Conservation (phyloP, 2,113 vertebrate genomes). For the Stigmatopora nigra region DNA sequence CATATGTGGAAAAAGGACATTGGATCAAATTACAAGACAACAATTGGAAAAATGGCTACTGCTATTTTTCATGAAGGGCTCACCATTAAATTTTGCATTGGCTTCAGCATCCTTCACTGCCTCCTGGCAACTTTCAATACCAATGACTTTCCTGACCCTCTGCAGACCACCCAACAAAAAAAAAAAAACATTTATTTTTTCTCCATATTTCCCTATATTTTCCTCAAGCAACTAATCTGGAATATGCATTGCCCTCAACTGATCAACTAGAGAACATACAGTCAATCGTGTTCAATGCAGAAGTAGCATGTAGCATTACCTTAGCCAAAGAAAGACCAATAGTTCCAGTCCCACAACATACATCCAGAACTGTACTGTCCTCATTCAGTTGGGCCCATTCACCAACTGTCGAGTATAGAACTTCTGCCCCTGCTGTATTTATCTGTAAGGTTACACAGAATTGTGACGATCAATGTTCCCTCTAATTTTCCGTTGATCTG, state of each 20-base stretch:
- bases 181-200: neutral
- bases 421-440: constrained; percentile 86
- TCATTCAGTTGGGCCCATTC: constrained; percentile 84
- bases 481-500: no score
- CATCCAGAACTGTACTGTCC: constrained; percentile 81
- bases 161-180: constrained; percentile 32
- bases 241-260: neutral
- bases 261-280: neutral
- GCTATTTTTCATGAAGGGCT: neutral
- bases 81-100: constrained; percentile 85
- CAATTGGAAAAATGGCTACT: neutral
- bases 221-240: neutral
- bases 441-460: constrained; percentile 65
- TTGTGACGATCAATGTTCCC: neutral
- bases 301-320: constrained; percentile 46
- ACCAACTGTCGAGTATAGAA: constrained; percentile 81
- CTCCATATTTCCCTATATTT: neutral
- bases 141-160: constrained; percentile 90
- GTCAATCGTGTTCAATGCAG: no score
- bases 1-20: constrained; percentile 4
- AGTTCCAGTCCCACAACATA: constrained; percentile 94
- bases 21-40: neutral
- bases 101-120: constrained; percentile 87
- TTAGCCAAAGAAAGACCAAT: constrained; percentile 92
- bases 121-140: constrained; percentile 89